Evolutionary conservation across 2,113 vertebrate species (phyloP).

Genomic region (Bubo blakistoni): DNA sequence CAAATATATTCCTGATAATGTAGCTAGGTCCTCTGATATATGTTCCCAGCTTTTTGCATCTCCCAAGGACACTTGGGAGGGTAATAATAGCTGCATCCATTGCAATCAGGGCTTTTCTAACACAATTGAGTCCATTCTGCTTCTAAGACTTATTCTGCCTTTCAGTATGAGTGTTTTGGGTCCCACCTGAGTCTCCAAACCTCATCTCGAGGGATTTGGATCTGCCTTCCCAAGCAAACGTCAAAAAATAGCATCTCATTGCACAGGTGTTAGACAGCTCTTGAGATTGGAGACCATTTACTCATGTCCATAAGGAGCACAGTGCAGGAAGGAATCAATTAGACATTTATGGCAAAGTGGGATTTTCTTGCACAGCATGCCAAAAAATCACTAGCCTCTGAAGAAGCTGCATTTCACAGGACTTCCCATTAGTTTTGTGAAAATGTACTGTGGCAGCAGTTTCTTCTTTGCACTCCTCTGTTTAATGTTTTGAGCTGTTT

Average conservation of each 20-base stretch:
- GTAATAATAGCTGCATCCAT: neutral
- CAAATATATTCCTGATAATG: neutral
- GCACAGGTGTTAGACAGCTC: neutral
- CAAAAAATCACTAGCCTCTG: neutral
- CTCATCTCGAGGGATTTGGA: neutral
- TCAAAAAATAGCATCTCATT: neutral
- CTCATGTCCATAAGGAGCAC: neutral
- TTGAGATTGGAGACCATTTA: neutral
- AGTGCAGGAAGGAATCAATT: neutral
- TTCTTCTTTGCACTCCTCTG: neutral
- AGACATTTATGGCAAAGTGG: neutral
- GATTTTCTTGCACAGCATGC: neutral
- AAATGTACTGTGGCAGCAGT: neutral
- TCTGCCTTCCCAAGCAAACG: neutral
- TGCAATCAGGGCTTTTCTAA: neutral
- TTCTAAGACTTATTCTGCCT: neutral
- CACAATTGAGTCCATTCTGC: accelerated
- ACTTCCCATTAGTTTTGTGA: neutral
- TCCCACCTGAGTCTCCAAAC: neutral
- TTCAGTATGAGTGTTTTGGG: neutral
- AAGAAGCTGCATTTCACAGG: neutral
- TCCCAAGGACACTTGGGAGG: neutral
- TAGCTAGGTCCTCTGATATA: neutral
- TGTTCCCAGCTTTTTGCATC: neutral
- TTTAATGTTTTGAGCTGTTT: neutral